phyloP scores from a whole-genome alignment of 2,797 vertebrate species.

The Macrochelys suwanniensis region DNA sequence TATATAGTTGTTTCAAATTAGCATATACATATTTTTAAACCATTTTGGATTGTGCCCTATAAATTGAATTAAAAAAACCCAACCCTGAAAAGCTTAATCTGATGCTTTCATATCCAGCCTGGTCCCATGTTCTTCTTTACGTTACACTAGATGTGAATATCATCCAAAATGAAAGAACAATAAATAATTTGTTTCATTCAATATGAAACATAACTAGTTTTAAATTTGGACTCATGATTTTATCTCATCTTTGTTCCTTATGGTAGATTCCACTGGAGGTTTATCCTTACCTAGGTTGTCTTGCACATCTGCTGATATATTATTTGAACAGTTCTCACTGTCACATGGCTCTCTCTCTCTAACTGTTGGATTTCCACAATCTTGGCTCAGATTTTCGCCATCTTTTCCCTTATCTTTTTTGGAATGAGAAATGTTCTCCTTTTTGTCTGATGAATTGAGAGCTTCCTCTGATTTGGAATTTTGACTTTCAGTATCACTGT shows the following conservation, averaged over 20 bases:
- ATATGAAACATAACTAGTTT: slow-evolving; percentile 29
- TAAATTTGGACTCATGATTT: slow-evolving; percentile 37
- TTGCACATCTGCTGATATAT: slow-evolving; percentile 16
- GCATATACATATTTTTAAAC: slow-evolving; percentile 32
- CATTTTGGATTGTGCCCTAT: slow-evolving; percentile 51
- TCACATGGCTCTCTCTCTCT: slow-evolving; percentile 46
- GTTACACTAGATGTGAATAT: slow-evolving; percentile 13
- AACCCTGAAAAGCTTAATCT: slow-evolving; percentile 45
- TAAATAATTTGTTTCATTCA: slow-evolving; percentile 35
- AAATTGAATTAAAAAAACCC: slow-evolving; percentile 60
- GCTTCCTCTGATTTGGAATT: slow-evolving; percentile 61
- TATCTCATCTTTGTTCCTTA: slow-evolving; percentile 57
- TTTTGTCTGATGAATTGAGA: slow-evolving; percentile 29
- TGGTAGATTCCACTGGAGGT: background rate
- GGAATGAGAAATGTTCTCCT: slow-evolving; percentile 20
- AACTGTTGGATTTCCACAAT: slow-evolving; percentile 42
- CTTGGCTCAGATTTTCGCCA: slow-evolving; percentile 49
- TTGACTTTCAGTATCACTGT: slow-evolving; percentile 3
- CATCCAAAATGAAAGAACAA: slow-evolving; percentile 45
- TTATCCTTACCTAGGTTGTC: slow-evolving; percentile 26
- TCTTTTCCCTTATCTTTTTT: slow-evolving; percentile 54
- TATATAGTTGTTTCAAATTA: slow-evolving; percentile 33
- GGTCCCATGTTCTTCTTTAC: slow-evolving; percentile 24
- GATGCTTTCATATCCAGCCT: slow-evolving; percentile 46
- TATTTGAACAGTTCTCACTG: slow-evolving; percentile 40